phyloP scores from a whole-genome alignment of 2,888 invertebrate species.

The Eupithecia subfuscata region DNA sequence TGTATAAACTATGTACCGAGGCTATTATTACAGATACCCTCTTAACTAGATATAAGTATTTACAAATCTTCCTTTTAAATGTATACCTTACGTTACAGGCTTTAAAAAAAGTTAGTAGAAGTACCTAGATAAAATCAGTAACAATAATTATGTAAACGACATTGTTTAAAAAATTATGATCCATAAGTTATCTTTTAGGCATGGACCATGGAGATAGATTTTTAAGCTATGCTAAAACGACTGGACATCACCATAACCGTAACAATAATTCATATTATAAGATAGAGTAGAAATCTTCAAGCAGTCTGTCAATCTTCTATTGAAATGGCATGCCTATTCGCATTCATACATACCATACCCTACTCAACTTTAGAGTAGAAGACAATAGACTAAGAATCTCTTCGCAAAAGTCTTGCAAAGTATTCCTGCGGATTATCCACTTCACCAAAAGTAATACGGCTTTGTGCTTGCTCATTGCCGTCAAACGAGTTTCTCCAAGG shows the following conservation, averaged over 20 bases:
- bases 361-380: neutral
- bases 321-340: neutral
- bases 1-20: no score
- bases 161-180: neutral
- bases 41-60: fast-evolving
- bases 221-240: neutral
- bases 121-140: neutral
- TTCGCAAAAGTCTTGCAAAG: neutral
- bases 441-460: neutral
- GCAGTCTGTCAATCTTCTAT: neutral
- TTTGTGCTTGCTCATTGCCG: neutral
- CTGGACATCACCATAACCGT: no score
- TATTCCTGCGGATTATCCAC: neutral
- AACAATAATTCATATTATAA: neutral
- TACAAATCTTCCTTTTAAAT: neutral
- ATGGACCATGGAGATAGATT: neutral
- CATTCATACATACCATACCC: neutral
- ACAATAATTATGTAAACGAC: neutral
- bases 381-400: neutral
- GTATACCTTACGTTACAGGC: neutral
- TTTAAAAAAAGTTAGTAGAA: neutral
- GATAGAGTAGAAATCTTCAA: neutral
- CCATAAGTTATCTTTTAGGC: neutral
- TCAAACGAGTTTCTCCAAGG: neutral
- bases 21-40: no score